Base-by-base conservation (phyloP, 2,888 invertebrate genomes). In the Agrenia bidenticulata region DNA sequence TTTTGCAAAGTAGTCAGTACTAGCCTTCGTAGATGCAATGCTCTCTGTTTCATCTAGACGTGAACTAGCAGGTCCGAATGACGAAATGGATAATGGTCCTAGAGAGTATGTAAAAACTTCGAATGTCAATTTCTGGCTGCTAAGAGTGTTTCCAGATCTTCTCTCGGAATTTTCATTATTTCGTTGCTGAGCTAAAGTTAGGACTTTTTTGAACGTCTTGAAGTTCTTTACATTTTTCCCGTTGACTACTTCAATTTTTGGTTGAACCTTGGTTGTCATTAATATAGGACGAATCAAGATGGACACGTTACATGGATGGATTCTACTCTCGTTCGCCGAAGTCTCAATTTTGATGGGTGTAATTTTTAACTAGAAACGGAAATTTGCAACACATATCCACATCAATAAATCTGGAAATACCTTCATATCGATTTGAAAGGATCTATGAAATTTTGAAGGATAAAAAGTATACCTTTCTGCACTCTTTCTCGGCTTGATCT, bases 141-240 rank as follows among this genome's bases (percentile, higher is more conserved):
- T 23, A 57, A 19, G 15, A 2, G 17, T 9, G n/a, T 5, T 13
- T 4, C 9, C 7, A n/a, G 39, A 37, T 4, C n/a, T 24, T 51
- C 24, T 21, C 15, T n/a, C 19, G 2, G 55, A 24, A 41, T 23
- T 23, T 7, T n/a, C 41, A 41, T 57, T 57, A 9, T 41, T 41
- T 41, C 15, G 55, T 17, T 57, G 56, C 39, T 32, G 27, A 32
- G 39, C 2, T 7, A 57, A 23, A 7, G 72, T 61, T 7, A 61
- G 21, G 1, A 67, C 63, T 42, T 72, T 72, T 9, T 41, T 55
- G 37, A 72, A 72, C 26, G 50, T 55, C 41, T 72, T 72, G 39
- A 61, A 72, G 56, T 72, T 72, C 27, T 61, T 61, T 13, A 53
- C 57, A 26, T 17, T n/a, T 45, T 41, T 56, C 4, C 50, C 66